A percentile compares a stretch with the other conserved stretches of the same genome.
These are phyloP conservation scores for Microchrysa polita DNA, from an alignment of 2,888 invertebrate species.

Conservation along the genomic window DNA sequence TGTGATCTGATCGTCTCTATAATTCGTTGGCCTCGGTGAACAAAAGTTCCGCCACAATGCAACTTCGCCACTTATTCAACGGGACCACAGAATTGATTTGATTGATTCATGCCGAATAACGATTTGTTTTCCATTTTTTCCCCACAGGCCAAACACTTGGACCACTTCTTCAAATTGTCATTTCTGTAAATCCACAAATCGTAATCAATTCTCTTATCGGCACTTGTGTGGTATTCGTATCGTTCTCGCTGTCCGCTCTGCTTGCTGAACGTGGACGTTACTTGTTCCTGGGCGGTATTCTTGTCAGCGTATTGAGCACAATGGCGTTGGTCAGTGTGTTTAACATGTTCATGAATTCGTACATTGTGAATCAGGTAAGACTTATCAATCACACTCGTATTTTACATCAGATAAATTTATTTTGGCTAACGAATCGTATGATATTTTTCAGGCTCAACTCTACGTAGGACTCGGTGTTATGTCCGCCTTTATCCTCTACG, in stretches of 20 bases:
- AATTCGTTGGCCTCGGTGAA: too few relatives aligned
- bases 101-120: too few relatives aligned
- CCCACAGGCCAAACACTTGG: constrained; percentile 83
- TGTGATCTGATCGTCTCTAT: too few relatives aligned
- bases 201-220: constrained; percentile 87
- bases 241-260: constrained; percentile 89
- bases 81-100: too few relatives aligned
- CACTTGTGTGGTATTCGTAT: constrained; percentile 88
- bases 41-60: background rate
- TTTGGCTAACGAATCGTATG: too few relatives aligned
- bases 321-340: constrained; percentile 81
- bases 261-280: constrained; percentile 87
- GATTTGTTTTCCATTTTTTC: too few relatives aligned
- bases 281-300: constrained; percentile 88
- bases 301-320: constrained; percentile 83
- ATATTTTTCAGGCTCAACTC: constrained; percentile 73
- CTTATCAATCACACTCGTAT: too few relatives aligned
- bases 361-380: constrained; percentile 78
- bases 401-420: too few relatives aligned
- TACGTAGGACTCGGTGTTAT: constrained; percentile 90
- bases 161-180: constrained; percentile 83
- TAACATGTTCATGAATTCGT: constrained; percentile 88
- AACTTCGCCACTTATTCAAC: too few relatives aligned
- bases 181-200: constrained; percentile 85
- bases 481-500: constrained; percentile 95